A percentile compares a stretch with the other conserved stretches of the same genome.
Conservation (phyloP, 1,140 invertebrate genomes). For the Eriosoma lanigerum region DNA sequence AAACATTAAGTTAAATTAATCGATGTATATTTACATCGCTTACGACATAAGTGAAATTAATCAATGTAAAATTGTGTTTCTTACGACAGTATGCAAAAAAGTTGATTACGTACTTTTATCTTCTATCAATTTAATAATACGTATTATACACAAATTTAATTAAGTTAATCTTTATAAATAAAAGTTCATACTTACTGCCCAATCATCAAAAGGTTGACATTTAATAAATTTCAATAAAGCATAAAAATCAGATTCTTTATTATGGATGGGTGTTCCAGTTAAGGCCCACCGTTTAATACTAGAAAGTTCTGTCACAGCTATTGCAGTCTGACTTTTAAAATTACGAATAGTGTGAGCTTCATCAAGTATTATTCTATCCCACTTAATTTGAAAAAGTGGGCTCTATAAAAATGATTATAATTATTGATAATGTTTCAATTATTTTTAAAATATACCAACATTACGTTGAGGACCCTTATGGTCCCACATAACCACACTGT, state of each 20-base stretch:
- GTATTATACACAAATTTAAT: too few species aligned
- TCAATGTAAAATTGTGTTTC: too few species aligned
- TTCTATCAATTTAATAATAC: too few species aligned
- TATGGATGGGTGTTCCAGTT: slow-evolving; percentile 94
- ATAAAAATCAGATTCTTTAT: slow-evolving; percentile 86
- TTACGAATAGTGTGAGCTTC: slow-evolving; percentile 92
- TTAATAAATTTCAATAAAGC: slow-evolving; percentile 82
- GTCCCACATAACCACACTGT: slow-evolving; percentile 63
- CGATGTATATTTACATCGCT: too few species aligned
- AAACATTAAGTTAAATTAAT: too few species aligned
- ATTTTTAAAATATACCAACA: not conserved
- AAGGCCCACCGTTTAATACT: slow-evolving; percentile 76
- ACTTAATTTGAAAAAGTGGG: slow-evolving; percentile 68
- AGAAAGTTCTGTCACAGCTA: slow-evolving; percentile 69
- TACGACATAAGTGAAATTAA: too few species aligned
- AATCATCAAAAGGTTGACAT: slow-evolving; percentile 84
- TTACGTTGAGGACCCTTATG: slow-evolving; percentile 20
- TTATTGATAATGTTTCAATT: too few species aligned
- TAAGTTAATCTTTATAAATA: not conserved
- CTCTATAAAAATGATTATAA: slow-evolving; percentile 55
- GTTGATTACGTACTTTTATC: too few species aligned
- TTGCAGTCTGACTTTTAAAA: slow-evolving; percentile 73
- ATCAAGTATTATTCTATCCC: slow-evolving; percentile 87
- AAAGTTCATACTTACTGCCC: slow-evolving; percentile 60
- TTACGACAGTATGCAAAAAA: too few species aligned